Conservation (phyloP, 2,888 invertebrate species). For the Anodontia alba region DNA sequence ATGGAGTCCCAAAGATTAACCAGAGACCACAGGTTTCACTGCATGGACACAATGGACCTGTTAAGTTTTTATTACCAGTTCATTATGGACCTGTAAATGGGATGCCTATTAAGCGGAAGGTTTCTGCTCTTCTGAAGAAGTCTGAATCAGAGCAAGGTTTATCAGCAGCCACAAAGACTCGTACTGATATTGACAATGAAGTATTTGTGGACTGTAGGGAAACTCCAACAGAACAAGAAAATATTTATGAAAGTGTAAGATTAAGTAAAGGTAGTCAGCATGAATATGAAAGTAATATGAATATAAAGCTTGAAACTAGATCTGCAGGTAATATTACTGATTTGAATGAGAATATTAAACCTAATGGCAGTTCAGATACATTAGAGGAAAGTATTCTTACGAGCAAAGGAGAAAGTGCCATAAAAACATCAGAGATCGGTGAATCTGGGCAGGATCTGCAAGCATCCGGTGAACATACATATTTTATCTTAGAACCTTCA, state of each 20-base stretch:
- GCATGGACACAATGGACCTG: constrained; percentile 96
- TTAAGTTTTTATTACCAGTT: constrained; percentile 92
- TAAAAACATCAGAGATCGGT: not conserved
- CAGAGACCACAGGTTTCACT: constrained; percentile 96
- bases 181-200: not conserved
- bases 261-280: constrained; percentile 8
- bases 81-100: constrained; percentile 73
- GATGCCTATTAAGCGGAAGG: constrained; percentile 40
- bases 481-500: constrained; percentile 47
- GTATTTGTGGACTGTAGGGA: not conserved
- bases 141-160: not conserved
- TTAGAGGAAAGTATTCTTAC: not conserved
- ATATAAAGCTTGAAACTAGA: not conserved
- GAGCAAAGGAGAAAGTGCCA: not conserved
- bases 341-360: too few relatives aligned
- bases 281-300: not conserved
- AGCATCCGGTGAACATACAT: constrained; percentile 45
- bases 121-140: constrained; percentile 44
- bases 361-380: not conserved
- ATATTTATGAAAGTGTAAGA: constrained; percentile 44
- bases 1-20: constrained; percentile 91
- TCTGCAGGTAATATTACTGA: too few relatives aligned
- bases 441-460: not conserved
- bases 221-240: constrained; percentile 6
- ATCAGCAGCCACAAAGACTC: not conserved